Percentiles rank a stretch among this genome's conserved stretches.
Conservation (phyloP, 2,888 invertebrate genomes). For the Leptopterna dolabrata region DNA sequence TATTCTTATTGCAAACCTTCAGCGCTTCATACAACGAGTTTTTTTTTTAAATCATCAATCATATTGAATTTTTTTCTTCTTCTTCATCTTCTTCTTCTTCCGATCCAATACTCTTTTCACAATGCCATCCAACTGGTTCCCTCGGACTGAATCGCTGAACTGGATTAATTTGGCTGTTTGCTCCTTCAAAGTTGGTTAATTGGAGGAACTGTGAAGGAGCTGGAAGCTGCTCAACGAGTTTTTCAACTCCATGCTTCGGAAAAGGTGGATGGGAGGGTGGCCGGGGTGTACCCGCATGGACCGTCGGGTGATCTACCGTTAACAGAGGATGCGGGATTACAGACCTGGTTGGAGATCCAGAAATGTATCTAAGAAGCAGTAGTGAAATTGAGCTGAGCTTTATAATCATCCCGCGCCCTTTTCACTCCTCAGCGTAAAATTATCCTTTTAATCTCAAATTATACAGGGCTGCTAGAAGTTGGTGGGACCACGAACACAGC, state of each 20-base stretch:
- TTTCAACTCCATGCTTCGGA: background rate
- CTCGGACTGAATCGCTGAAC: background rate
- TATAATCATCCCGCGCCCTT: background rate
- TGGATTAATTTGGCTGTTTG: conserved; percentile 27
- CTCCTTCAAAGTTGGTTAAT: conserved; percentile 20
- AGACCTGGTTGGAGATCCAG: background rate
- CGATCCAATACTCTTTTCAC: background rate
- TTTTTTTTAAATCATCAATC: background rate
- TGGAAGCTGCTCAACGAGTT: conserved; percentile 27
- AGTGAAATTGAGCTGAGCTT: background rate
- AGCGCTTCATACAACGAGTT: background rate
- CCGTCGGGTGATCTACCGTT: conserved; percentile 7
- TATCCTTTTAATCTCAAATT: too few species aligned
- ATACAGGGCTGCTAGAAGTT: too few species aligned
- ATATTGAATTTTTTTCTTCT: background rate
- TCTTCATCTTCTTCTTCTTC: background rate
- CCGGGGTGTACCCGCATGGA: background rate
- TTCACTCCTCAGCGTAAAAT: background rate
- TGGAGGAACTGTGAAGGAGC: conserved; percentile 13
- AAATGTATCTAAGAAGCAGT: background rate
- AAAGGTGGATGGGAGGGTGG: background rate
- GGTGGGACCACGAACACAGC: too few species aligned
- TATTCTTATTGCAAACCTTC: background rate
- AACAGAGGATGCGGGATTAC: background rate
- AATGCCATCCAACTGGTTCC: background rate